These are phyloP conservation scores for Tipula unca DNA, from an alignment of 2,888 invertebrate genomes.

Conservation along the genomic window DNA sequence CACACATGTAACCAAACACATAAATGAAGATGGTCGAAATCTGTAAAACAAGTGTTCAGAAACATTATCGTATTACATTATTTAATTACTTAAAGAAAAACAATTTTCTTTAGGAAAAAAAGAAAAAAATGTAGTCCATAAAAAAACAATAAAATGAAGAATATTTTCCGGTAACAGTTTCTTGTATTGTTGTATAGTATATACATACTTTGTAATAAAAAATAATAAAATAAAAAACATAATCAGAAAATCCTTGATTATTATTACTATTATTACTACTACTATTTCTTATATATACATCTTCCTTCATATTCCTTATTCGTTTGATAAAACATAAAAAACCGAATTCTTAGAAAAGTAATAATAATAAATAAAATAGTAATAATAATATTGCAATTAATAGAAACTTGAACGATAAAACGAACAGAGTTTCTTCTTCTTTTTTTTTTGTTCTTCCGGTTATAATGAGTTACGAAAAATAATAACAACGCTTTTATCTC, in stretches of 20 bases:
- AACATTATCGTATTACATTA: not conserved
- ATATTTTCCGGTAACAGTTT: not conserved
- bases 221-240: not conserved
- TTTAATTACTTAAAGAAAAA: not conserved
- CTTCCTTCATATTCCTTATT: not conserved
- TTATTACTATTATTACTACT: not conserved
- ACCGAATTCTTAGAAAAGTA: constrained; percentile 8
- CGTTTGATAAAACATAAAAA: not conserved
- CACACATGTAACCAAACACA: not conserved
- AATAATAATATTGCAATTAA: constrained; percentile 3
- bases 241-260: not conserved
- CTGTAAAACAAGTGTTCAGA: not conserved
- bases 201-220: not conserved
- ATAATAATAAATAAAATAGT: not conserved
- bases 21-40: not conserved
- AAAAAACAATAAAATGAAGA: not conserved
- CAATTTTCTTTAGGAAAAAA: not conserved
- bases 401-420: constrained; percentile 4
- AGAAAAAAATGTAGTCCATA: not conserved
- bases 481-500: not conserved
- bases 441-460: not conserved
- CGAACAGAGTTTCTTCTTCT: not conserved
- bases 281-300: not conserved
- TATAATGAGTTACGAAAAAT: not conserved
- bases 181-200: not conserved